Conservation (phyloP, 2,113 vertebrate genomes). For the Galemys pyrenaicus region DNA sequence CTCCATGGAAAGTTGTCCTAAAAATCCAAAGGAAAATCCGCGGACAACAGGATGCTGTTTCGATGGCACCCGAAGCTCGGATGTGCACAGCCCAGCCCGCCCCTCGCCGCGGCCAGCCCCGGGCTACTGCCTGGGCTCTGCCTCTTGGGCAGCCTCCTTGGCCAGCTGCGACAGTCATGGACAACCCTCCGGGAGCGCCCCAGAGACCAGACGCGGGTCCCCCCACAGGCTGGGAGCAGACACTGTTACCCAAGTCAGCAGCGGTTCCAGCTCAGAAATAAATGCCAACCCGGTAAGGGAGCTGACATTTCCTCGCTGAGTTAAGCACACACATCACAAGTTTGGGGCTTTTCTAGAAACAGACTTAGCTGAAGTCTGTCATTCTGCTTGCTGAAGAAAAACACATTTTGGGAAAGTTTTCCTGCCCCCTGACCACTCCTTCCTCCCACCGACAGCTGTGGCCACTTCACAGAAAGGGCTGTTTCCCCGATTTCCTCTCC, state of each 20-base stretch:
- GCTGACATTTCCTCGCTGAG: neutral
- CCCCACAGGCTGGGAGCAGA: neutral
- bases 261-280: neutral
- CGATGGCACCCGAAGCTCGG: neutral
- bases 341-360: neutral
- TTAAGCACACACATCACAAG: accelerated
- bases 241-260: neutral
- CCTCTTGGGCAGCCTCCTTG: neutral
- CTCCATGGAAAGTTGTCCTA: constrained; percentile 54
- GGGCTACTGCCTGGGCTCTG: no score
- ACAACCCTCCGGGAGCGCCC: neutral
- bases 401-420: constrained; percentile 1
- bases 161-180: neutral
- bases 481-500: constrained; percentile 69
- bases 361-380: neutral
- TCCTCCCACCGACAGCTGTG: constrained; percentile 45
- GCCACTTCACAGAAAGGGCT: constrained; percentile 73
- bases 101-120: neutral
- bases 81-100: neutral
- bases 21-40: neutral
- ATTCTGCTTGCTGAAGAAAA: constrained; percentile 43
- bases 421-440: neutral
- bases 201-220: neutral
- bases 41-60: no score
- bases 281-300: neutral